Evolutionary conservation across 2,888 invertebrate genomes (phyloP), one percentile per base, ranked within the genome.

Genomic region (Dasysyrphus albostriatus): DNA sequence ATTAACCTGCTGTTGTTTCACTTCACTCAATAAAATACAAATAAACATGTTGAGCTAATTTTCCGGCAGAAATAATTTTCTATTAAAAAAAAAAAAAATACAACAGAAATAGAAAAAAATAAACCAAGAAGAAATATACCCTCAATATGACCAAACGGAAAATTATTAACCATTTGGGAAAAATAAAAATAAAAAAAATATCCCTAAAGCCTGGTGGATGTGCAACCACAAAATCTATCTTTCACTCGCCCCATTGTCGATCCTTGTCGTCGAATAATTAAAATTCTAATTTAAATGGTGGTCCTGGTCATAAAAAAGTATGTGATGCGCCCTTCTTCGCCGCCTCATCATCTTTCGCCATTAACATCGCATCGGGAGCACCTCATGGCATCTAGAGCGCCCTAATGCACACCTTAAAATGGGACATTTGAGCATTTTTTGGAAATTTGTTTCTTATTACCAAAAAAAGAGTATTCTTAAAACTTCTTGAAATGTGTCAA

Each of bases 221-320:
- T 81, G 49, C 70, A 74, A 73, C 73, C 83, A 72, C 83, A 87
- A 80, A 74, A 87, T 77, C 82, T 56, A 85, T 85, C 85, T 82
- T 69, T 77, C 76, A 73, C 65, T 85, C 81, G 81, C 51, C 54
- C 56, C 75, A 79, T 74, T 65, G 72, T 79, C 69, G 69, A 77
- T 81, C 81, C 81, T 73, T 85, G 85, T 85, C 85, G 85, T 82
- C 85, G 77, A 85, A 85, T 85, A 85, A 85, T 85, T 85, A 85
- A 85, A 85, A 85, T 85, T 85, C 85, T 85, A 85, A 85, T 85
- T 85, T 85, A 82, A 85, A 85, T 85, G 85, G 85, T 82, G 85
- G 77, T 69, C 85, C 77, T 82, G 85, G 77, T 61, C 85, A 85
- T 85, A 85, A 85, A 85, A 85, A 85, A 85, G 83, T 87, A 87